Evolutionary conservation across 1,140 invertebrate species (phyloP).

Genomic region (Oryzaephilus surinamensis): DNA sequence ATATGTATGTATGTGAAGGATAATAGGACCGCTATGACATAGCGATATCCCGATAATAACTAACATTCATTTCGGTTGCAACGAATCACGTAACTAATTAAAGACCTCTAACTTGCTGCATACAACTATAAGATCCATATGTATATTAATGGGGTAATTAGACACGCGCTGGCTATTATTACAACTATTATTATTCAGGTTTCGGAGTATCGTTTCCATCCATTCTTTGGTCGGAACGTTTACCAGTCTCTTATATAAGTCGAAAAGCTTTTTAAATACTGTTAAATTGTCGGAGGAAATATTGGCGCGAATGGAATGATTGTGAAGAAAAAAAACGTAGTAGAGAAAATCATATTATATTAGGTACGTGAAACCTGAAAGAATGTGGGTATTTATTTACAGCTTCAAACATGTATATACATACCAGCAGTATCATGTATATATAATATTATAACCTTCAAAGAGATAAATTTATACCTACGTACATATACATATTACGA

Average conservation of each 20-base stretch:
- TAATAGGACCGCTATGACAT: conserved; percentile 18
- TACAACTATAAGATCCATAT: conserved; percentile 13
- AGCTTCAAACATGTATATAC: no score
- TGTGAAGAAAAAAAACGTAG: not conserved
- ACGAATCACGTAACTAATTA: conserved; percentile 23
- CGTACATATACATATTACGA: no score
- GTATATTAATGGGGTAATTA: conserved; percentile 20
- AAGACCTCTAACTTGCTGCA: conserved; percentile 3
- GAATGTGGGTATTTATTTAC: no score
- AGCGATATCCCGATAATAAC: conserved; percentile 13
- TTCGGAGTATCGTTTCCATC: no score
- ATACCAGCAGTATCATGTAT: no score
- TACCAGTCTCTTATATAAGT: no score
- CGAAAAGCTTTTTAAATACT: not conserved
- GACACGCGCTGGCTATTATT: conserved; percentile 18
- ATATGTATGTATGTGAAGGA: no score
- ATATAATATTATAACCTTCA: no score
- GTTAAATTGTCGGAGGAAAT: not conserved
- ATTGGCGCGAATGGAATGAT: not conserved
- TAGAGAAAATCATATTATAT: not conserved
- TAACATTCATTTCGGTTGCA: conserved; percentile 14
- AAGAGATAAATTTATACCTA: no score
- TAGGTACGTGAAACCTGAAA: no score
- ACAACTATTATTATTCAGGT: conserved; percentile 10
- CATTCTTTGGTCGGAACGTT: no score